Evolutionary conservation across 2,888 invertebrate species (phyloP), one percentile per base, ranked within the genome.

Genomic region (Brassicogethes aeneus): DNA sequence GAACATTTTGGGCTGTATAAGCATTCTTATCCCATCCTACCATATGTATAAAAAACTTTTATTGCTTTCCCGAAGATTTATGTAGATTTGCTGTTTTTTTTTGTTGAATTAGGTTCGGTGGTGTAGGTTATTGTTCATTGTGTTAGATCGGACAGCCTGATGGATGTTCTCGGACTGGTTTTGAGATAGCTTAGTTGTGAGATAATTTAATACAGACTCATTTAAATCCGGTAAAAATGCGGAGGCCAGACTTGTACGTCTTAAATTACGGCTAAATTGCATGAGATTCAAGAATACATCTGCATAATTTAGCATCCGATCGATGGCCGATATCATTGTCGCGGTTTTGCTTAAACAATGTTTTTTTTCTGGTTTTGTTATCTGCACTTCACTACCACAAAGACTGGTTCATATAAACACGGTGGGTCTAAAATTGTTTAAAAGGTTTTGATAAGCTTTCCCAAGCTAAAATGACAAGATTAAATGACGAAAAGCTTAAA

Each of bases 201-300:
- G 63, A 64, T 65, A 65, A 65, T 64, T 64, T 63, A 63, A 63
- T 63, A 60, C 60, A 43, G 54, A 53, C 59, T 61, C 61, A 62
- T 64, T 65, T 64, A 59, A 64, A 60, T 60, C 61, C 54, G 52
- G 52, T 57, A 64, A 64, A 64, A 64, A 64, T 62, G 59, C 61
- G 52, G 52, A 57, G 56, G 54, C 59, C 56, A 58, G 60, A 61
- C 61, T 52, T 60, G 63, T 59, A 59, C 56, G 57, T 57, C 59
- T 65, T 65, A 66, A 66, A 65, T 66, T 63, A 65, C 65, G 64
- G 61, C 59, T 65, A 65, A 66, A 66, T 65, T 66, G 65, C 65
- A 63, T 55, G 65, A 64, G 64, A 66, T 65, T 64, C 62, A 60
- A 51, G 65, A 65, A 66, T 65, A 65, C 59, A 66, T 66, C 64